These are phyloP conservation scores for Hypolimnas misippus DNA, from an alignment of 2,888 invertebrate genomes.

Conservation along the genomic window DNA sequence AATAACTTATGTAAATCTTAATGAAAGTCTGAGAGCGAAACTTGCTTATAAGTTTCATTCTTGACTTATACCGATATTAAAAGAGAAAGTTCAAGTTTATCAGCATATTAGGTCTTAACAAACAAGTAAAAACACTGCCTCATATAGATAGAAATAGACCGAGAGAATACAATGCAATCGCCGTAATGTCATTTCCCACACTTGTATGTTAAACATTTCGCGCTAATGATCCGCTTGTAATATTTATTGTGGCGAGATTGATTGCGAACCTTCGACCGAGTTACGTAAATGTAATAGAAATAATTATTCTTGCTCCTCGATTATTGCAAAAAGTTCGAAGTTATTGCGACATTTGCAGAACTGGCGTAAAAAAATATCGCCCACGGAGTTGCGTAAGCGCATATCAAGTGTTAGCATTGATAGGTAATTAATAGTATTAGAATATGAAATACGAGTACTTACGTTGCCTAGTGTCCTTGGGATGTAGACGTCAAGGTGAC, in stretches of 20 bases:
- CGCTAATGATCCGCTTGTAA: constrained; percentile 24
- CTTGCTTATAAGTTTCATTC: too few relatives aligned
- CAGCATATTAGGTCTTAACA: too few relatives aligned
- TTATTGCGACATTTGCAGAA: constrained; percentile 4
- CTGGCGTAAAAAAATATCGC: background rate
- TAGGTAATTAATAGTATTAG: background rate
- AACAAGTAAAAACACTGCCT: too few relatives aligned
- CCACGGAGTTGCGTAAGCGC: background rate
- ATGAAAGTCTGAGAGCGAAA: too few relatives aligned
- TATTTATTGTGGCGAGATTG: constrained; percentile 19
- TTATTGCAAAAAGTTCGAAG: constrained; percentile 3
- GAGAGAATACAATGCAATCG: background rate
- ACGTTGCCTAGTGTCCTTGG: too few relatives aligned
- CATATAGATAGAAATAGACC: too few relatives aligned
- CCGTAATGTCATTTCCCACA: constrained; percentile 23
- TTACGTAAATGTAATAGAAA: constrained; percentile 22
- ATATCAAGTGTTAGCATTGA: background rate
- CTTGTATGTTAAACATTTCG: constrained; percentile 18
- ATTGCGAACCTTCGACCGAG: constrained; percentile 8
- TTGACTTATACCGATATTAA: too few relatives aligned
- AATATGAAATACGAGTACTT: too few relatives aligned
- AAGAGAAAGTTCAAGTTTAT: too few relatives aligned
- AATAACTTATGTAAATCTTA: too few relatives aligned
- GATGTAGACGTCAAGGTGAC: too few relatives aligned
- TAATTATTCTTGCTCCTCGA: constrained; percentile 1